Evolutionary conservation across 2,888 invertebrate species (phyloP).

Genomic region (Euplexia lucipara): DNA sequence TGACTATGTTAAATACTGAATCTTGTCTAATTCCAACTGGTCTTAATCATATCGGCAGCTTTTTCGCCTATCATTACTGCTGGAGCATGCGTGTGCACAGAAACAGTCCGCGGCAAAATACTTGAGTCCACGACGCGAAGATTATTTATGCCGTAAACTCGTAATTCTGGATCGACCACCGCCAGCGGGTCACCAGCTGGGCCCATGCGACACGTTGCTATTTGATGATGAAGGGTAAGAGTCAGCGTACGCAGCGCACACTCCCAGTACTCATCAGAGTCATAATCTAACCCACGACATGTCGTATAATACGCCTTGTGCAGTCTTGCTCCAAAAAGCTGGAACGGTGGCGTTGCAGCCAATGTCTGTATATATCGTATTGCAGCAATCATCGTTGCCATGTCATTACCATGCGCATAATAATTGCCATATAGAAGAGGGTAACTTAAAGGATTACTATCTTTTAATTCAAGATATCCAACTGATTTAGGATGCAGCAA

Average conservation of each 20-base stretch:
- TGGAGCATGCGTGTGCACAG: slow-evolving; percentile 90
- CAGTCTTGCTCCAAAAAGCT: slow-evolving; percentile 87
- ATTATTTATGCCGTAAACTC: slow-evolving; percentile 86
- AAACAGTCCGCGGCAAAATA: slow-evolving; percentile 89
- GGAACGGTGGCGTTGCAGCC: slow-evolving; percentile 87
- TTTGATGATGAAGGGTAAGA: slow-evolving; percentile 92
- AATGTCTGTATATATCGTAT: slow-evolving; percentile 89
- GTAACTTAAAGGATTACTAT: slow-evolving; percentile 92
- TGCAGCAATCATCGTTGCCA: slow-evolving; percentile 91
- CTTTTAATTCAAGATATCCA: slow-evolving; percentile 92
- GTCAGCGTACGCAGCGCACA: slow-evolving; percentile 92
- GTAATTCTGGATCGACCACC: slow-evolving; percentile 92
- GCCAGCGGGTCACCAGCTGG: slow-evolving; percentile 90
- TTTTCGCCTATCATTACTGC: slow-evolving; percentile 91
- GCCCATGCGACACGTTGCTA: slow-evolving; percentile 93
- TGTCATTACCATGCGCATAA: slow-evolving; percentile 91
- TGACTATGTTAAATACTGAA: slow-evolving; percentile 2
- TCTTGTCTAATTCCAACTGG: slow-evolving; percentile 75
- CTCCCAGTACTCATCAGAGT: slow-evolving; percentile 92
- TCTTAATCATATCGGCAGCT: slow-evolving; percentile 90
- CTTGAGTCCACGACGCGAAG: slow-evolving; percentile 90
- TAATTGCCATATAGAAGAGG: slow-evolving; percentile 94
- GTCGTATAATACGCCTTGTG: slow-evolving; percentile 91
- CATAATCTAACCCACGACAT: slow-evolving; percentile 88
- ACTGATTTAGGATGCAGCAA: slow-evolving; percentile 93